phyloP scores from a whole-genome alignment of 2,797 vertebrate species.

The Lagocephalus sceleratus region DNA sequence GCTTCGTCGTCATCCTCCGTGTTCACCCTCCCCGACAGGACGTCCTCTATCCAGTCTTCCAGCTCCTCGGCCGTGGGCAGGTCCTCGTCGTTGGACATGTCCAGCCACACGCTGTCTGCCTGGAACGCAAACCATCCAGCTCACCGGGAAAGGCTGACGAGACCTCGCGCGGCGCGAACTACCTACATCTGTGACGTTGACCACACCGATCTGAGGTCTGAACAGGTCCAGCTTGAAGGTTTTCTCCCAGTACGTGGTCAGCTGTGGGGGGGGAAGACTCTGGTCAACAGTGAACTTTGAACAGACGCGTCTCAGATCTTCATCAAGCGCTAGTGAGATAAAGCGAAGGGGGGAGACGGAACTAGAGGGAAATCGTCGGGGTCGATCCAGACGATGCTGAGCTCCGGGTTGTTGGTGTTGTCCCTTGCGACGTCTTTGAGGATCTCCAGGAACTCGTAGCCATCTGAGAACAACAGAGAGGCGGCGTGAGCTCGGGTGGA shows the following conservation, averaged over 20 bases:
- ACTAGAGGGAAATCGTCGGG: constrained; percentile 97
- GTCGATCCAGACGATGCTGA: constrained; percentile 98
- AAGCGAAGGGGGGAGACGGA: constrained; percentile 5
- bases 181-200: constrained; percentile 97
- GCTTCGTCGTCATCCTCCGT: constrained; percentile 88
- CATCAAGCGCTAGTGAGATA: not conserved
- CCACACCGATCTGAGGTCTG: constrained; percentile 93
- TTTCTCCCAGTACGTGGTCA: constrained; percentile 96
- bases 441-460: constrained; percentile 96
- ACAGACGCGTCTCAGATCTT: not conserved
- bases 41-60: constrained; percentile 97
- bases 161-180: not conserved
- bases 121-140: constrained; percentile 35
- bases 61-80: constrained; percentile 89
- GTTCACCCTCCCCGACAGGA: constrained; percentile 94
- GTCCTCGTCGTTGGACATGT: constrained; percentile 90
- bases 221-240: constrained; percentile 95
- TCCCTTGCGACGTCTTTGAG: constrained; percentile 96
- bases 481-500: not conserved
- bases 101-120: constrained; percentile 97
- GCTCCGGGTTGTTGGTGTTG: constrained; percentile 94
- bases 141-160: not conserved
- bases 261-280: constrained; percentile 65
- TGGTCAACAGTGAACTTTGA: not conserved
- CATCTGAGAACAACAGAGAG: constrained; percentile 76